phyloP scores from a whole-genome alignment of 2,797 vertebrate genomes.

The Eidolon dupreanum region DNA sequence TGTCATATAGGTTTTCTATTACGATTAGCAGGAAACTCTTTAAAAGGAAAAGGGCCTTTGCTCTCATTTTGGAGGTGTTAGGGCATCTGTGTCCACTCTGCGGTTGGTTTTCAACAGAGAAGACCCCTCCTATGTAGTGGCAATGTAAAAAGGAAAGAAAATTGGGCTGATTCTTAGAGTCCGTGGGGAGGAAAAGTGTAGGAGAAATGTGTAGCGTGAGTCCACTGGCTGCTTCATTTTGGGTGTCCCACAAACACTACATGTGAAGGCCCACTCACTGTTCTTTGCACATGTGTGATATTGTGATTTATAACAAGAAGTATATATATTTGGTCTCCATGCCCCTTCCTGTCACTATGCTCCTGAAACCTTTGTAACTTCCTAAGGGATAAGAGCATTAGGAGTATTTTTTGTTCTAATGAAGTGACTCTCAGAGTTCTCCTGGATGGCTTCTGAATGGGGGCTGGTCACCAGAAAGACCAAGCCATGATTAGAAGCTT shows the following conservation, averaged over 20 bases:
- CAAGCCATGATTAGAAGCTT: neutral
- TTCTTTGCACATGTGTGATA: neutral
- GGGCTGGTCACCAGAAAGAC: neutral
- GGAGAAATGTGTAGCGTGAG: neutral
- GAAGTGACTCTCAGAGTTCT: neutral
- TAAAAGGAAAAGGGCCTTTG: neutral
- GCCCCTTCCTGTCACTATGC: neutral
- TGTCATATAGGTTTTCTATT: neutral
- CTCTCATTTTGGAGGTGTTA: neutral
- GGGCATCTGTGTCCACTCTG: neutral
- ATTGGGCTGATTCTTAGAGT: neutral
- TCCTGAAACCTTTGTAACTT: neutral
- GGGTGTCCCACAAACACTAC: neutral
- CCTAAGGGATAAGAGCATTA: neutral
- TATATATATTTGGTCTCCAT: neutral
- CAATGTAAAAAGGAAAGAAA: constrained; percentile 5
- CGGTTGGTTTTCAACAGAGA: neutral
- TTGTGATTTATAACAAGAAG: neutral
- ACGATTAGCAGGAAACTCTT: neutral
- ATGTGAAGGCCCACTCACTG: neutral
- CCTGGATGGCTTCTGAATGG: neutral
- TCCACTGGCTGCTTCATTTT: neutral
- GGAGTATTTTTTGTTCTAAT: neutral
- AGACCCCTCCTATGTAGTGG: neutral
- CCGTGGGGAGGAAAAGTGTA: neutral